Percentiles rank a stretch among this genome's conserved stretches.
Conservation (phyloP, 2,888 invertebrate species). For the Chrysomela aeneicollis region DNA sequence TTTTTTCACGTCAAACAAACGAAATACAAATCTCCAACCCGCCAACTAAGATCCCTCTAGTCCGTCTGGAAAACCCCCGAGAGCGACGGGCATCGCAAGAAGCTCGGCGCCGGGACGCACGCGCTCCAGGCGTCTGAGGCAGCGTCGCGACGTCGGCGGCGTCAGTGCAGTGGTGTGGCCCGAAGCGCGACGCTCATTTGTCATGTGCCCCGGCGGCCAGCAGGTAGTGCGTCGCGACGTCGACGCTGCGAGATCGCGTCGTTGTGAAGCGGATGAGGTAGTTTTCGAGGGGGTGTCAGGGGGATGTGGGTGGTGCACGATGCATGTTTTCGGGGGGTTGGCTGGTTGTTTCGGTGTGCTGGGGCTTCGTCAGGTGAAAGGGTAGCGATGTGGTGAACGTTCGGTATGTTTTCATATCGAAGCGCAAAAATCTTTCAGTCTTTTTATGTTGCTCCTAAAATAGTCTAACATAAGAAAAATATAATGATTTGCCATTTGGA, state of each 20-base stretch:
- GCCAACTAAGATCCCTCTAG: neutral
- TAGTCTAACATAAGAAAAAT: no score
- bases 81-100: neutral
- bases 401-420: no score
- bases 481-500: no score
- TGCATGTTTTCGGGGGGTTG: neutral
- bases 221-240: constrained; percentile 54
- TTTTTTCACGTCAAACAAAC: constrained; percentile 26
- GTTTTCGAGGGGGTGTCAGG: neutral
- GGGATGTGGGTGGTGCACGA: neutral
- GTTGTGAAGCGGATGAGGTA: neutral
- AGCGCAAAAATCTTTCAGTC: no score
- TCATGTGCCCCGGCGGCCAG: constrained; percentile 46
- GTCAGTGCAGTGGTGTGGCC: constrained; percentile 59
- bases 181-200: constrained; percentile 51
- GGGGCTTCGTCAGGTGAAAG: neutral
- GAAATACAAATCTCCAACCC: neutral
- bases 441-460: no score
- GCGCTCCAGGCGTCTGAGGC: constrained; percentile 34
- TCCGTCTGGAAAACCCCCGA: neutral
- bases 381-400: no score
- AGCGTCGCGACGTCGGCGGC: constrained; percentile 42
- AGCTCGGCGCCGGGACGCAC: constrained; percentile 23
- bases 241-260: constrained; percentile 43
- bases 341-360: neutral